Conservation (phyloP, 2,113 vertebrate species). For the Holacanthus passer region DNA sequence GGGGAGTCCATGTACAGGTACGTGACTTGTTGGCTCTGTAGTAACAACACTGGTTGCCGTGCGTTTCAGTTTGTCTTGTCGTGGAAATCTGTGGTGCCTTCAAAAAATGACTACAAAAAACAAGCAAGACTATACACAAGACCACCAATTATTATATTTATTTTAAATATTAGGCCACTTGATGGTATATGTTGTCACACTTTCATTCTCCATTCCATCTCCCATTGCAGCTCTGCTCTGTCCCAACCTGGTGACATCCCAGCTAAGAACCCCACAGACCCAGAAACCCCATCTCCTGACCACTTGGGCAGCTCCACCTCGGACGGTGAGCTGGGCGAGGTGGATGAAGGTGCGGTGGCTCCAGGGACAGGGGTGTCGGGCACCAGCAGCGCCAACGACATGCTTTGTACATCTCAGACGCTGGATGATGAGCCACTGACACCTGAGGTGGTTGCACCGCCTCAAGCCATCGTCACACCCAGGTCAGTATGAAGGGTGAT, state of each 20-base stretch:
- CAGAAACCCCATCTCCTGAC: conserved; percentile 56
- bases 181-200: neutral
- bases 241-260: conserved; percentile 89
- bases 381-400: conserved; percentile 79
- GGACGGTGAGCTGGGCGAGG: conserved; percentile 49
- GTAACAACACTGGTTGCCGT: neutral
- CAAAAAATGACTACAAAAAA: neutral
- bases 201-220: neutral
- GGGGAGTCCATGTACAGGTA: conserved; percentile 94
- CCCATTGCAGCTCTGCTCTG: conserved; percentile 86
- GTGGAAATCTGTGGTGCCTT: neutral
- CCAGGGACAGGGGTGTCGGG: conserved; percentile 28
- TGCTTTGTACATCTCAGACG: conserved; percentile 85
- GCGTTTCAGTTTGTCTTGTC: neutral
- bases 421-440: conserved; percentile 84
- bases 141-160: neutral
- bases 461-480: conserved; percentile 46
- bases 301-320: neutral
- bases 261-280: conserved; percentile 67
- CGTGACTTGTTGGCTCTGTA: neutral
- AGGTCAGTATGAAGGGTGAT: conserved; percentile 58
- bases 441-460: conserved; percentile 78
- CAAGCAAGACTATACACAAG: no score
- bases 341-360: neutral
- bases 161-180: neutral